phyloP scores from a whole-genome alignment of 2,113 vertebrate genomes.

The Syngnathoides biaculeatus region DNA sequence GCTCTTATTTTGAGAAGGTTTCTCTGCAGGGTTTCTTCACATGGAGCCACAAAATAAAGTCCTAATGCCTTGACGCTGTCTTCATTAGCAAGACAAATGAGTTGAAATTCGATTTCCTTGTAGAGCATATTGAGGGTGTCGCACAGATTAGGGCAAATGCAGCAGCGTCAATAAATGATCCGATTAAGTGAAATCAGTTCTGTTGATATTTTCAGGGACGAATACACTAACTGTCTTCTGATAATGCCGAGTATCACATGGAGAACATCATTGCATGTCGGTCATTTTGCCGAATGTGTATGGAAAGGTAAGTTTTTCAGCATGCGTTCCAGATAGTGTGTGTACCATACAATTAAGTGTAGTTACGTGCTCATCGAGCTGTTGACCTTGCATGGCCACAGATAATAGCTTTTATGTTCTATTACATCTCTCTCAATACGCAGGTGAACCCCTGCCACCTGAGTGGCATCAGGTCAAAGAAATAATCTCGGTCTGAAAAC shows the following conservation, averaged over 20 bases:
- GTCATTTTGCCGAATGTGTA: constrained; percentile 32
- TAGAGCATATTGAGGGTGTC: constrained; percentile 15
- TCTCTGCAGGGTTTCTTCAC: constrained; percentile 5
- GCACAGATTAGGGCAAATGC: constrained; percentile 18
- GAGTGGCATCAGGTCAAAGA: constrained; percentile 58
- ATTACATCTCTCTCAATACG: constrained; percentile 64
- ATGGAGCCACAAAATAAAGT: constrained; percentile 19
- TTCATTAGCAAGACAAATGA: constrained; percentile 39
- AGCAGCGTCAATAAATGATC: constrained; percentile 21
- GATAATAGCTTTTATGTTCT: constrained; percentile 69
- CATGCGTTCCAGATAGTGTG: constrained; percentile 2
- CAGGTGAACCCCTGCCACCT: constrained; percentile 53
- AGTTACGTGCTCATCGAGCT: constrained; percentile 34
- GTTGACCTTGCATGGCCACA: constrained; percentile 60
- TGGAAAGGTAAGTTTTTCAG: not conserved
- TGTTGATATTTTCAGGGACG: constrained; percentile 12
- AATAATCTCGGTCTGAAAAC: constrained; percentile 60
- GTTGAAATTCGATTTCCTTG: constrained; percentile 24
- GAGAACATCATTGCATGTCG: constrained; percentile 15
- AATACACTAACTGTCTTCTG: not conserved
- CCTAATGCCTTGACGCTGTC: constrained; percentile 19
- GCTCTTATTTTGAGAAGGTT: not conserved
- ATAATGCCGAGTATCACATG: constrained; percentile 6
- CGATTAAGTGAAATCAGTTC: constrained; percentile 1
- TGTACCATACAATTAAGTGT: not conserved